phyloP scores from a whole-genome alignment of 2,888 invertebrate genomes.

The Brachyptera putata region DNA sequence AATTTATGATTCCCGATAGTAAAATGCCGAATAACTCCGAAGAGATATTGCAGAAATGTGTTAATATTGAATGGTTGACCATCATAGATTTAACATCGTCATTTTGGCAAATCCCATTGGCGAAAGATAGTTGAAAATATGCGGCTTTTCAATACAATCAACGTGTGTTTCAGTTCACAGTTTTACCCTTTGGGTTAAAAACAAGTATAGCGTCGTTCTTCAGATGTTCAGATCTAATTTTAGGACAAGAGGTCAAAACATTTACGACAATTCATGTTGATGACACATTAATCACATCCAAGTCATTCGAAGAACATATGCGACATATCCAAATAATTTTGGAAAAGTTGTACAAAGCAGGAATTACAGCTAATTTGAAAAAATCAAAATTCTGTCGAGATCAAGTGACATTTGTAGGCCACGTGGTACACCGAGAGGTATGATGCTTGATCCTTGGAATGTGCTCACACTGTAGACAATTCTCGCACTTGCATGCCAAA shows the following conservation, averaged over 20 bases:
- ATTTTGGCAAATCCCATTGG: constrained; percentile 20
- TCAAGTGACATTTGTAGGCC: neutral
- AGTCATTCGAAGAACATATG: neutral
- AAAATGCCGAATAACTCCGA: constrained; percentile 10
- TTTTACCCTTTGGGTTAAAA: constrained; percentile 22
- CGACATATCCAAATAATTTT: neutral
- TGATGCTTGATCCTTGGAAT: neutral
- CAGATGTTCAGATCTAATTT: neutral
- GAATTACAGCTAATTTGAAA: neutral
- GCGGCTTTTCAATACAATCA: constrained; percentile 16
- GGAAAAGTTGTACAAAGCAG: neutral
- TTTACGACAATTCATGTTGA: constrained; percentile 5
- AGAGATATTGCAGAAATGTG: neutral
- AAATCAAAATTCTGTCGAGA: neutral
- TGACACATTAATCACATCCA: constrained; percentile 3
- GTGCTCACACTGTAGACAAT: neutral
- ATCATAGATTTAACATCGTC: constrained; percentile 14
- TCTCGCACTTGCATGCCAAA: neutral
- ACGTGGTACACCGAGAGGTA: constrained; percentile 5
- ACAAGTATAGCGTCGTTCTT: constrained; percentile 9
- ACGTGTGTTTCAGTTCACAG: constrained; percentile 9
- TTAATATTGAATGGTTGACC: neutral
- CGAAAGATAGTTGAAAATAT: neutral
- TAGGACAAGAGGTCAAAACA: neutral
- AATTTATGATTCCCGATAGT: neutral